Percentiles rank a stretch among this genome's conserved stretches.
Evolutionary conservation across 1,140 invertebrate species (phyloP).

Genomic region (Saccostrea cuccullata): DNA sequence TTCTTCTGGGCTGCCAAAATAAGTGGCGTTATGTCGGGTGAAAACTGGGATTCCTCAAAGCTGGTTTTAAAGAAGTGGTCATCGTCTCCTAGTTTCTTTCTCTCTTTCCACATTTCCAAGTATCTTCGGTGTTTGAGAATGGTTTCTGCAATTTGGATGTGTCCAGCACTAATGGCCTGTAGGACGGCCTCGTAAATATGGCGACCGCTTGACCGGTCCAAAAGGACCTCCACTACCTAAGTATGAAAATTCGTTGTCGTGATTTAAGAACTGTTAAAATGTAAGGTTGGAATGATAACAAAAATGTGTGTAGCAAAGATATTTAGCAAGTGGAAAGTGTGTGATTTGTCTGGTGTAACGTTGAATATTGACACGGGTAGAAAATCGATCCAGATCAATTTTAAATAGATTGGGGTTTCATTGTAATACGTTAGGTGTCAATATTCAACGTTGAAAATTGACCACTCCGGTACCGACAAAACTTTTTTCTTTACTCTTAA

Average conservation of each 20-base stretch:
- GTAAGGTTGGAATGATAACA: too few species aligned
- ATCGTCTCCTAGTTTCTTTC: slow-evolving; percentile 68
- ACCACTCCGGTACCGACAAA: too few species aligned
- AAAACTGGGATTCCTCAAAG: slow-evolving; percentile 72
- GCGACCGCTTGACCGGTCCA: slow-evolving; percentile 71
- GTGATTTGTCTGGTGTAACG: too few species aligned
- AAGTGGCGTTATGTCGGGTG: slow-evolving; percentile 76
- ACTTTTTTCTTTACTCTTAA: too few species aligned
- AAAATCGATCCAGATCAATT: too few species aligned
- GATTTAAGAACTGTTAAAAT: too few species aligned
- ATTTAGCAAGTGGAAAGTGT: too few species aligned
- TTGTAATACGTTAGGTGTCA: too few species aligned
- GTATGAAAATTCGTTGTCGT: neutral
- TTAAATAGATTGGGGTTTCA: too few species aligned
- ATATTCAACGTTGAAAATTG: too few species aligned
- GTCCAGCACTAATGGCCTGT: slow-evolving; percentile 76
- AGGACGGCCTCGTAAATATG: slow-evolving; percentile 77
- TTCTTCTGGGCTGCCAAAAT: slow-evolving; percentile 77
- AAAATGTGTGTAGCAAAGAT: too few species aligned
- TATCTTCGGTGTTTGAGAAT: slow-evolving; percentile 77
- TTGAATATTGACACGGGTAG: too few species aligned
- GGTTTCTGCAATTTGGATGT: slow-evolving; percentile 76
- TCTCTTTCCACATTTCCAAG: slow-evolving; percentile 72
- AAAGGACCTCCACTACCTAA: slow-evolving; percentile 72
- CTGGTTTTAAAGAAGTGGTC: slow-evolving; percentile 72